Evolutionary conservation across 1,140 invertebrate genomes (phyloP).

Genomic region (Aphidius ervi): DNA sequence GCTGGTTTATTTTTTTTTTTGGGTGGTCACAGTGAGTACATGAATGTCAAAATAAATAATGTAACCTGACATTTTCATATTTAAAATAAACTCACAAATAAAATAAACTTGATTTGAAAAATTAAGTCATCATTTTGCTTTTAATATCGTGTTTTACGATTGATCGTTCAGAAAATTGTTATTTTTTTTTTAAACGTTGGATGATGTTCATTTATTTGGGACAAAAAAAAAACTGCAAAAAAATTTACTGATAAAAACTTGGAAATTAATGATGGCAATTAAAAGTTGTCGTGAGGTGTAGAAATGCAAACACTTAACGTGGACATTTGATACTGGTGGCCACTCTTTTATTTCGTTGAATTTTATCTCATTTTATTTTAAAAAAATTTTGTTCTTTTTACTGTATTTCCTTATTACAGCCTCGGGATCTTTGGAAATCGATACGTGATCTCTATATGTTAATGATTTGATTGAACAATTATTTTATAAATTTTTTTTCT

Average conservation of each 20-base stretch:
- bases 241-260: constrained; percentile 6
- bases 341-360: not conserved
- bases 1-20: too few relatives aligned
- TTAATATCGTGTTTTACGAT: too few relatives aligned
- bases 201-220: not conserved
- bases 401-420: constrained; percentile 1
- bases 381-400: constrained; percentile 20
- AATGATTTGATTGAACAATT: too few relatives aligned
- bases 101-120: too few relatives aligned
- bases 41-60: too few relatives aligned
- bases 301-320: constrained; percentile 27
- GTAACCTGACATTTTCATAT: not conserved
- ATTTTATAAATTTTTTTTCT: too few relatives aligned
- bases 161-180: too few relatives aligned
- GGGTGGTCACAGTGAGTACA: too few relatives aligned
- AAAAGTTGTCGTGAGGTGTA: constrained; percentile 26
- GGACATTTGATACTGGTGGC: constrained; percentile 23
- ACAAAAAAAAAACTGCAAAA: not conserved
- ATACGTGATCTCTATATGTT: constrained; percentile 18
- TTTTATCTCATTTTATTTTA: constrained; percentile 7
- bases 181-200: too few relatives aligned
- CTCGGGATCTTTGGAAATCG: constrained; percentile 17
- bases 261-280: constrained; percentile 29
- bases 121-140: too few relatives aligned
- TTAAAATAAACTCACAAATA: not conserved